Evolutionary conservation across 2,797 vertebrate species (phyloP).

Genomic region (Sciaenops ocellatus): DNA sequence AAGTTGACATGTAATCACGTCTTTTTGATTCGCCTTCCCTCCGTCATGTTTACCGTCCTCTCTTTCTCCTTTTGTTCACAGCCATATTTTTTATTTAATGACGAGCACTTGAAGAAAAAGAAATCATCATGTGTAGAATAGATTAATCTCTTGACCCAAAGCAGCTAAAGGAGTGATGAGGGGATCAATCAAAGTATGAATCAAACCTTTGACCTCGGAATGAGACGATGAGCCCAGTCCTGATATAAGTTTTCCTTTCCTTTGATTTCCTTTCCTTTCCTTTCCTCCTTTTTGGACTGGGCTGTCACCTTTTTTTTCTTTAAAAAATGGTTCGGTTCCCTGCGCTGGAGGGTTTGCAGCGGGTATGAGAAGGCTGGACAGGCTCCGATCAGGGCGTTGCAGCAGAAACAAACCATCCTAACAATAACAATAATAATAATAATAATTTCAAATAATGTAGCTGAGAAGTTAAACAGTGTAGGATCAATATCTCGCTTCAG

Average conservation of each 20-base stretch:
- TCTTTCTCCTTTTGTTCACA: neutral
- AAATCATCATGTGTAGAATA: constrained; percentile 8
- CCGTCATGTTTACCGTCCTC: constrained; percentile 18
- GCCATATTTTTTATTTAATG: constrained; percentile 9
- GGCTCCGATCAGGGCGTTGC: constrained; percentile 22
- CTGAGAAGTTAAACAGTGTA: constrained; percentile 4
- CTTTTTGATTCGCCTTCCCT: neutral
- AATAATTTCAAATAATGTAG: neutral
- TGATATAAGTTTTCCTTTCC: neutral
- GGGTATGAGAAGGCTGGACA: constrained; percentile 66
- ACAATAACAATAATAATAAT: neutral
- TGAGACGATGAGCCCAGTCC: constrained; percentile 32
- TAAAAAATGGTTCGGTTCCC: constrained; percentile 32
- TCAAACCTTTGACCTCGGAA: constrained; percentile 28
- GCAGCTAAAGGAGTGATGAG: constrained; percentile 45
- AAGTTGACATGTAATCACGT: constrained; percentile 27
- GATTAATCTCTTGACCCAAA: constrained; percentile 58
- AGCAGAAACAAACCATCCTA: neutral
- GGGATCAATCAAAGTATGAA: constrained; percentile 56
- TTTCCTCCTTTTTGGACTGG: constrained; percentile 5
- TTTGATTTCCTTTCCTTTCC: neutral
- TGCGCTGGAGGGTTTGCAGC: constrained; percentile 57
- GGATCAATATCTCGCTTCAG: constrained; percentile 34
- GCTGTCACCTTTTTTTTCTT: neutral
- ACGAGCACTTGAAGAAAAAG: constrained; percentile 34